Percentiles rank a stretch among this genome's conserved stretches.
Conservation (phyloP, 2,113 vertebrate species). For the Solenodon paradoxus region DNA sequence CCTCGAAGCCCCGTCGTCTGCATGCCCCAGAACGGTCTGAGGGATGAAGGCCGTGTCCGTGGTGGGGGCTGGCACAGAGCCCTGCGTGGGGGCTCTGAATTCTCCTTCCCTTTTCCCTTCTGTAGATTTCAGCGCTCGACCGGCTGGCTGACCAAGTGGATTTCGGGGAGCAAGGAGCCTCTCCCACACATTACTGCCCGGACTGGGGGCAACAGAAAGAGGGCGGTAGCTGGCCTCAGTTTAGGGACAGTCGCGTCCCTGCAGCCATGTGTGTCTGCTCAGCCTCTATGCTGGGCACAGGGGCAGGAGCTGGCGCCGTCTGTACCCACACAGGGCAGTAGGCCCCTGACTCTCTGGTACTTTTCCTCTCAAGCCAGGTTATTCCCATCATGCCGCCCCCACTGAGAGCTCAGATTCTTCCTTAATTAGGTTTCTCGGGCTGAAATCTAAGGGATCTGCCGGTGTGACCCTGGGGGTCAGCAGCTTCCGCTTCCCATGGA, state of each 20-base stretch:
- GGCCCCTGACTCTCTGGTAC: background rate
- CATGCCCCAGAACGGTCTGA: background rate
- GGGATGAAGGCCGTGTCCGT: fast-evolving
- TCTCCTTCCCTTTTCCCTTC: background rate
- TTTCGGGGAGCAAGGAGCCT: background rate
- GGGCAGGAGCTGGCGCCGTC: background rate
- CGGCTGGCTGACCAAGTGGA: background rate
- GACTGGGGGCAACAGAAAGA: background rate
- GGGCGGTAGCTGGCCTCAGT: fast-evolving
- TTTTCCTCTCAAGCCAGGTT: background rate
- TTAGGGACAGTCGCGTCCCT: background rate
- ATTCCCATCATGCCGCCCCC: background rate
- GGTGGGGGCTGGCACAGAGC: fast-evolving
- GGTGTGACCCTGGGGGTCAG: background rate
- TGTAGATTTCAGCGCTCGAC: too few species aligned
- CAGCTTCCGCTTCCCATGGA: background rate
- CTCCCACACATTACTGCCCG: fast-evolving
- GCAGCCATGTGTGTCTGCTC: background rate
- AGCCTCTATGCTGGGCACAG: fast-evolving
- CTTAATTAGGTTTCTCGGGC: background rate
- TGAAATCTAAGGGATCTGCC: background rate
- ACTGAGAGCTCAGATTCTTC: background rate
- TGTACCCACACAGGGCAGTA: background rate
- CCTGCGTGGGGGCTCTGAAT: fast-evolving
- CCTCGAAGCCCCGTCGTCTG: background rate